A percentile compares a stretch with the other conserved stretches of the same genome.
phyloP scores from a whole-genome alignment of 92 coral and sea anemone species.

The Diadumene lineata region DNA sequence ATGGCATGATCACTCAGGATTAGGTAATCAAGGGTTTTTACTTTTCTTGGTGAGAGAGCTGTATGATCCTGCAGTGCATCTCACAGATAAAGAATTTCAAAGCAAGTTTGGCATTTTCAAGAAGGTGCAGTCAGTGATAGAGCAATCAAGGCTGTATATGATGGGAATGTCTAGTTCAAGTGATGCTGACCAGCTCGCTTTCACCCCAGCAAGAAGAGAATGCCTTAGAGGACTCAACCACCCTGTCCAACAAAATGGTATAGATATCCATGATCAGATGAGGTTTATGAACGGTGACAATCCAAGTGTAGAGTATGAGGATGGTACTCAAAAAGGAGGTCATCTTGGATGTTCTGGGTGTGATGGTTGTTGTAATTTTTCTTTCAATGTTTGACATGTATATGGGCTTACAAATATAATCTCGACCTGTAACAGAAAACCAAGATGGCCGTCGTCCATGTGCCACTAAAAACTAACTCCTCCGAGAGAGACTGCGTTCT shows the following conservation, averaged over 20 bases:
- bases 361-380: too few species aligned
- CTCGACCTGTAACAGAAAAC: too few species aligned
- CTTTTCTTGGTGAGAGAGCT: conserved; percentile 30
- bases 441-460: too few species aligned
- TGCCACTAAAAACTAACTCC: too few species aligned
- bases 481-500: too few species aligned
- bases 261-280: conserved; percentile 9
- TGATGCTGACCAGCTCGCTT: conserved; percentile 32
- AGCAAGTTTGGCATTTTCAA: not conserved
- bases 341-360: conserved; percentile 32
- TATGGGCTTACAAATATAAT: too few species aligned
- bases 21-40: conserved; percentile 26
- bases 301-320: conserved; percentile 26
- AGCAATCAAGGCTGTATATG: conserved; percentile 25
- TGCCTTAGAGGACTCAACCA: conserved; percentile 14
- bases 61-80: conserved; percentile 40
- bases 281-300: conserved; percentile 26
- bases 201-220: conserved; percentile 24
- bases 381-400: too few species aligned
- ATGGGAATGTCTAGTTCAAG: conserved; percentile 18
- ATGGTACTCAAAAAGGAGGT: conserved; percentile 29
- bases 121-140: conserved; percentile 17
- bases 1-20: conserved; percentile 43
- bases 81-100: conserved; percentile 22
- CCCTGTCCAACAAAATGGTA: not conserved